Base-by-base conservation (phyloP, 2,797 vertebrate genomes). In the Enteromius viviparus region DNA sequence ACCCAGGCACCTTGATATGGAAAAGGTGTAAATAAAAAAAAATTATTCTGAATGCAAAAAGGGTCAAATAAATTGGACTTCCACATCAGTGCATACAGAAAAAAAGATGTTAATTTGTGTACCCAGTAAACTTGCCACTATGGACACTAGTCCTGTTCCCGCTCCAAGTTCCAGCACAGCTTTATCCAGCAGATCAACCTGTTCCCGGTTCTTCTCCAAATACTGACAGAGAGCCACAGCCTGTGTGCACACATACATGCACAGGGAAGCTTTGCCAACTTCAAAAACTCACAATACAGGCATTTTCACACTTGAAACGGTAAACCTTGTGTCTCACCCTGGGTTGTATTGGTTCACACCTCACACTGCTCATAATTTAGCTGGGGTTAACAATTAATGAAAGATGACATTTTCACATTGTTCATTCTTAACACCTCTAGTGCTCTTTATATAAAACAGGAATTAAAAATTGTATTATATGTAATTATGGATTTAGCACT, bases 51-150 rank as follows among this genome's bases (percentile, higher is more conserved):
- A 42, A 42, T 34, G 34, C 32, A 53, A 34, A 21, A 14, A 2
- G 14, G n/a, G 23, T 53, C 3, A 53, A 21, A 34, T 74, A 11
- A 34, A 53, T 53, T 23, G 29, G 37, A n/a, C 19, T 34, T 14
- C 1, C 42, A 47, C 15, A n/a, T 17, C 7, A 4, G 1, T n/a
- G 17, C 9, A 12, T 17, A 17, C 2, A 34, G 26, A 34, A 34
- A 26, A 26, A 58, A 77, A 21, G 14, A 34, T 64, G 26, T 21
- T 58, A 3, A 29, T n/a, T 51, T 65, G 17, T 6, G 1, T 70
- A 99, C 98, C 98, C 78, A 99, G 93, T 87, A 99, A 93, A 90
- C 95, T 96, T 87, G 97, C 95, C 88, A 98, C 96, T 29, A 96
- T 95, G 80, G 98, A 98, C 87, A 98, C 92, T 72, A 99, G 90